These are phyloP conservation scores for Pogonocherus hispidulus DNA, from an alignment of 2,888 invertebrate genomes.

Conservation along the genomic window DNA sequence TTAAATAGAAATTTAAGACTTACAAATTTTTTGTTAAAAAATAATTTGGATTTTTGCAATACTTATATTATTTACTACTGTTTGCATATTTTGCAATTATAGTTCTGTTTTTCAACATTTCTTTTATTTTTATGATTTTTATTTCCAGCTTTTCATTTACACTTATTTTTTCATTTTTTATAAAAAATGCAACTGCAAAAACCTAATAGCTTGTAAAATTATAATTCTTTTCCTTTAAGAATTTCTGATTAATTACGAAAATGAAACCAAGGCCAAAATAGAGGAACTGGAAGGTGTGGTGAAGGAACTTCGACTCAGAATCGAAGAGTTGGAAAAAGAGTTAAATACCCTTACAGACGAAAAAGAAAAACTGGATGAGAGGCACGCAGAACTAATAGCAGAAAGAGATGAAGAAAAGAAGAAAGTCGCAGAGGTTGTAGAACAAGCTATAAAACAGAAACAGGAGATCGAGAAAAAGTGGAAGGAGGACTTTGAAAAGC, in stretches of 20 bases:
- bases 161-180: too few species aligned
- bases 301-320: slow-evolving; percentile 69
- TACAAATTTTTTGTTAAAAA: too few species aligned
- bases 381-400: slow-evolving; percentile 63
- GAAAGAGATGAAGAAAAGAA: slow-evolving; percentile 70
- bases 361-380: slow-evolving; percentile 67
- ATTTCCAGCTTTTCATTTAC: too few species aligned
- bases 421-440: slow-evolving; percentile 73
- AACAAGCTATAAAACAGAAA: slow-evolving; percentile 75
- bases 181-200: too few species aligned
- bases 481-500: slow-evolving; percentile 78
- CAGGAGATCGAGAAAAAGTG: slow-evolving; percentile 74
- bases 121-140: too few species aligned
- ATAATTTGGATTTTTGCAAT: too few species aligned
- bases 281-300: slow-evolving; percentile 69
- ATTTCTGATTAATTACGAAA: slow-evolving; percentile 60
- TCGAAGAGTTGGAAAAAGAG: slow-evolving; percentile 70
- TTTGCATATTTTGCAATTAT: too few species aligned
- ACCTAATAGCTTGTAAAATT: too few species aligned
- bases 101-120: too few species aligned
- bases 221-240: too few species aligned
- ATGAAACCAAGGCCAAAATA: slow-evolving; percentile 63
- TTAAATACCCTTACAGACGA: slow-evolving; percentile 69
- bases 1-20: too few species aligned
- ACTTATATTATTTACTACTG: too few species aligned